Evolutionary conservation across 2,888 invertebrate species (phyloP).

Genomic region (Drosophila testacea): DNA sequence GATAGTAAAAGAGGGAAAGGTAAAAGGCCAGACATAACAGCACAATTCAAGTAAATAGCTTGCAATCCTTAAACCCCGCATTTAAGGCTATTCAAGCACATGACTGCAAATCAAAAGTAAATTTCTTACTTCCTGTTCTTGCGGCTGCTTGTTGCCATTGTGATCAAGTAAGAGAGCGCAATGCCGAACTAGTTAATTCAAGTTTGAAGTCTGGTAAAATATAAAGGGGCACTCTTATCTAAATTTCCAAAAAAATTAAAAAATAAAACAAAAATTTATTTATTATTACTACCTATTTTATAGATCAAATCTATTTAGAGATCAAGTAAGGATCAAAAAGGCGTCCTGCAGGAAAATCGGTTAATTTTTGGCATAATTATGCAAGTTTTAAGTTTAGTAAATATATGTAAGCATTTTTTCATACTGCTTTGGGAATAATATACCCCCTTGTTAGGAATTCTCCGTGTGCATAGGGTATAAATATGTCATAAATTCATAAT

Average conservation of each 20-base stretch:
- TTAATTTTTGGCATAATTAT: background rate
- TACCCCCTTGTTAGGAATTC: background rate
- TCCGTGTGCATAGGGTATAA: background rate
- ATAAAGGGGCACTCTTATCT: too few species aligned
- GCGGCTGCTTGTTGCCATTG: background rate
- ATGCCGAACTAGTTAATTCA: too few species aligned
- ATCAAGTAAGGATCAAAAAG: background rate
- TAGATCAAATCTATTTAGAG: too few species aligned
- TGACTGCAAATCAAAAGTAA: conserved; percentile 10
- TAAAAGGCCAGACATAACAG: conserved; percentile 19
- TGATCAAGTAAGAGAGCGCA: conserved; percentile 1
- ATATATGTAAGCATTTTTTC: too few species aligned
- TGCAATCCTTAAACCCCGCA: conserved; percentile 5
- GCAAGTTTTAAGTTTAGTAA: background rate
- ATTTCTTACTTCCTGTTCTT: background rate
- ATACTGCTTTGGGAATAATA: too few species aligned
- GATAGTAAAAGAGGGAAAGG: background rate
- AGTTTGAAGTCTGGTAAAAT: too few species aligned
- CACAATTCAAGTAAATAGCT: background rate
- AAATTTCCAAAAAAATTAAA: too few species aligned
- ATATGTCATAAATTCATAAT: conserved; percentile 38
- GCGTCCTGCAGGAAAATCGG: background rate
- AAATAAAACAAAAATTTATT: too few species aligned
- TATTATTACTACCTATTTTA: too few species aligned
- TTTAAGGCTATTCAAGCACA: conserved; percentile 17